phyloP scores from a whole-genome alignment of 2,797 vertebrate genomes.

The Gila robusta region DNA sequence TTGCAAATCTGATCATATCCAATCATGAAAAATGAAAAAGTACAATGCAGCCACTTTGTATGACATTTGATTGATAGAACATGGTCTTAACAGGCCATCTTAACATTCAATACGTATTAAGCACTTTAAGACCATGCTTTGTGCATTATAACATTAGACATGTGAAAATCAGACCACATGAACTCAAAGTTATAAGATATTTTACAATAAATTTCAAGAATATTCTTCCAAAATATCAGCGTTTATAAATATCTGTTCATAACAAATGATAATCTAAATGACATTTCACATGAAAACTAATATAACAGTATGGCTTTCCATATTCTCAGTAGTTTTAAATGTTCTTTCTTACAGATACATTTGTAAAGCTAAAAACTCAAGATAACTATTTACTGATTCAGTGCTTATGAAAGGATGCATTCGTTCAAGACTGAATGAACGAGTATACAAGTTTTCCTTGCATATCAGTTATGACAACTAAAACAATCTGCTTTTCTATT shows the following conservation, averaged over 20 bases:
- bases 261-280: neutral
- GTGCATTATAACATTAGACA: neutral
- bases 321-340: constrained; percentile 22
- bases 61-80: neutral
- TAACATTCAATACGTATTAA: neutral
- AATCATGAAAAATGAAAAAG: neutral
- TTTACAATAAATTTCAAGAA: neutral
- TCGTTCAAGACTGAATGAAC: neutral
- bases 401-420: neutral
- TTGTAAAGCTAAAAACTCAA: neutral
- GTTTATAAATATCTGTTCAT: neutral
- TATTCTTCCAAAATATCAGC: neutral
- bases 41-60: neutral
- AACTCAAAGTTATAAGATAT: neutral
- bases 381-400: neutral
- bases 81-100: neutral
- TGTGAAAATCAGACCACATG: neutral
- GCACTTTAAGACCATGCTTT: neutral
- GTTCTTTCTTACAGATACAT: neutral
- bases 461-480: neutral
- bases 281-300: neutral
- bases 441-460: neutral
- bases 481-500: neutral
- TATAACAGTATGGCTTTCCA: neutral
- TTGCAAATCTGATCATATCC: constrained; percentile 2